Evolutionary conservation across 2,113 vertebrate species (phyloP), one percentile per base, ranked within the genome.

Genomic region (Python bivittatus): DNA sequence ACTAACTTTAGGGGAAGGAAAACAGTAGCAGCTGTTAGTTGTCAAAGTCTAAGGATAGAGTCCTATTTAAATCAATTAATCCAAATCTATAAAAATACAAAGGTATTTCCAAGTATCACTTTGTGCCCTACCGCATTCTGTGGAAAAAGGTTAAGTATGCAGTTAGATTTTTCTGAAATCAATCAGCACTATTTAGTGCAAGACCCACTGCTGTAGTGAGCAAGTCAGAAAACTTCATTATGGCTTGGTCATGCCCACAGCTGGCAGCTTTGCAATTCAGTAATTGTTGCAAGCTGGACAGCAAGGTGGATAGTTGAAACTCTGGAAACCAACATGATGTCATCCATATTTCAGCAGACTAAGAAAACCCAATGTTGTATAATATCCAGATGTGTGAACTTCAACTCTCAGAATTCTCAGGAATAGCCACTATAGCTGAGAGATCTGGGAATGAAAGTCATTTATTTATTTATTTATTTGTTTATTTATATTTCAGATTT

Each of bases 241-340:
- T 64, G 17, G 60, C 58, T 38, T 1, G 1, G 12, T 53, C 44
- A 53, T 48, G 29, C 10, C n/a, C 42, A 57, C 29, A 1, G 53
- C 54, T 86, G 61, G 54, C 44, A 68, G 12, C 29, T 68, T 53
- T 53, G 13, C 52, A 13, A 11, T 68, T 88, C 87, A 56, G 6
- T 52, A 84, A 57, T 58, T 11, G 48, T 85, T 52, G 11, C 7
- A 38, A 42, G 29, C 61, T 68, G 61, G 61, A 27, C 29, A n/a
- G 61, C 48, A 86, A 38, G n/a, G 58, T 58, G 0, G 44, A 90
- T 27, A 92, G 91, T 7, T 48, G 93, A n/a, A 79, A 89, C 72
- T n/a, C 57, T 60, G 9, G 7, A 93, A 91, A 3, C 53, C 25
- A 38, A 6, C 13, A n/a, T 20, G 48, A 2, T 58, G 54, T 68